A percentile compares a stretch with the other conserved stretches of the same genome.
These are phyloP conservation scores for Tauraco hartlaubi DNA, from an alignment of 2,797 vertebrate genomes.

Conservation along the genomic window DNA sequence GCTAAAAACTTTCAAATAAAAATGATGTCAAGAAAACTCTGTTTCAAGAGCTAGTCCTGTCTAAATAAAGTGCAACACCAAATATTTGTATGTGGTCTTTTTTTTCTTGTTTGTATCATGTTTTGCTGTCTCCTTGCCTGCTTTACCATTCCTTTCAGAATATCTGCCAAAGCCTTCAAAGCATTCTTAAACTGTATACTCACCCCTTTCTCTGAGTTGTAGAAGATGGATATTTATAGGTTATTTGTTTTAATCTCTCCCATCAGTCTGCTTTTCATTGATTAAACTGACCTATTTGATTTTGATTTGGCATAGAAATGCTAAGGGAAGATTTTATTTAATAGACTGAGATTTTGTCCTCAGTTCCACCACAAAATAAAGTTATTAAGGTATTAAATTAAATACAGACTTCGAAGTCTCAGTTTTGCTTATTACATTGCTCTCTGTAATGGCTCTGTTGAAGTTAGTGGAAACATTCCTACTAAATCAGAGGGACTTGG, in stretches of 20 bases:
- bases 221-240: neutral
- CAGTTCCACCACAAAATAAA: neutral
- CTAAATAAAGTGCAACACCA: neutral
- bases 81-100: neutral
- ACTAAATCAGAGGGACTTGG: neutral
- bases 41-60: neutral
- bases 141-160: neutral
- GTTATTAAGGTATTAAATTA: slow-evolving; percentile 43
- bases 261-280: neutral
- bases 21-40: neutral
- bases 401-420: neutral
- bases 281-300: neutral
- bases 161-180: neutral
- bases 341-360: neutral
- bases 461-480: neutral
- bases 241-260: neutral
- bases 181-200: neutral
- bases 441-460: neutral
- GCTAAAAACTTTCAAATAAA: neutral
- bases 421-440: slow-evolving; percentile 7
- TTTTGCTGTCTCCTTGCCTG: neutral
- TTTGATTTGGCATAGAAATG: neutral
- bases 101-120: neutral
- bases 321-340: neutral
- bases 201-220: neutral